Evolutionary conservation across 1,140 invertebrate species (phyloP).

Genomic region (Euura lappo): DNA sequence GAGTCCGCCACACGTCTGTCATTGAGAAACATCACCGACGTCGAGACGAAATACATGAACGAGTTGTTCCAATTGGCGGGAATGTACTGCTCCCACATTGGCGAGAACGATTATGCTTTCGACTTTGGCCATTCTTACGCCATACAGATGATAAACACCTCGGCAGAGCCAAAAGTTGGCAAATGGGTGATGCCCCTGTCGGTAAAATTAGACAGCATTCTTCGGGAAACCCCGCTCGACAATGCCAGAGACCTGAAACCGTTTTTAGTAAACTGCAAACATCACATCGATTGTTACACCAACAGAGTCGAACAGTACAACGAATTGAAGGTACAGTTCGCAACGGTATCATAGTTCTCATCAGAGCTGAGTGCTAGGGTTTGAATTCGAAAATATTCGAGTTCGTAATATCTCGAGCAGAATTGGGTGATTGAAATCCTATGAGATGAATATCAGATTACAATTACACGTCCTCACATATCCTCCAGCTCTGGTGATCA

Average conservation of each 20-base stretch:
- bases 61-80: conserved; percentile 34
- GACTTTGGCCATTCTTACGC: conserved; percentile 24
- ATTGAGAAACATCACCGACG: background rate
- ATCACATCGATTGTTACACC: conserved; percentile 31
- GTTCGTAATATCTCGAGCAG: too few relatives aligned
- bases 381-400: too few relatives aligned
- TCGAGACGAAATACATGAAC: conserved; percentile 19
- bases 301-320: conserved; percentile 29
- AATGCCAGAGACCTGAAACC: conserved; percentile 15
- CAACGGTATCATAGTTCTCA: too few relatives aligned
- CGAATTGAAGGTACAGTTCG: conserved; percentile 25
- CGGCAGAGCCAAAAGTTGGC: conserved; percentile 26
- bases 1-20: background rate
- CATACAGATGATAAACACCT: conserved; percentile 27
- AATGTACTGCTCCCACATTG: conserved; percentile 28
- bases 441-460: too few relatives aligned
- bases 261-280: conserved; percentile 34
- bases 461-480: too few relatives aligned
- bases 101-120: conserved; percentile 27
- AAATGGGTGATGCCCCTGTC: conserved; percentile 41
- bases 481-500: too few relatives aligned
- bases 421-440: too few relatives aligned
- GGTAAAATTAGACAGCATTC: conserved; percentile 27
- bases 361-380: too few relatives aligned
- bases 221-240: conserved; percentile 23